Conservation (phyloP, 2,113 vertebrate genomes). For the Podarcis raffonei region DNA sequence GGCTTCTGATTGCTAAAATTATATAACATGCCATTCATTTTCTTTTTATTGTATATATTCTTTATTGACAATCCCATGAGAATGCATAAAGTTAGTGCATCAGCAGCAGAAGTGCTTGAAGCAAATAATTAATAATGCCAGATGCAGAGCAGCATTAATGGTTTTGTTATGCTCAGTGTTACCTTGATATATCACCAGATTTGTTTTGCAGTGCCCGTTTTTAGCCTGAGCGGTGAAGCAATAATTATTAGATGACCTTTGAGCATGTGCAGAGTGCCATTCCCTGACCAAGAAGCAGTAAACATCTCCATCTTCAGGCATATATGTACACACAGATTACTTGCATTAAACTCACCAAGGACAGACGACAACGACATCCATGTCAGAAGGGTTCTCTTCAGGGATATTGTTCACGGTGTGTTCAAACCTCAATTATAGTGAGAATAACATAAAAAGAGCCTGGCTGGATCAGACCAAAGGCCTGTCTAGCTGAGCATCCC, state of each 20-base stretch:
- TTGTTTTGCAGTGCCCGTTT: no score
- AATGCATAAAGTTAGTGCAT: neutral
- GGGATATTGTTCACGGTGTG: no score
- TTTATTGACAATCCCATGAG: neutral
- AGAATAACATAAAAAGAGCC: no score
- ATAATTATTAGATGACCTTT: neutral
- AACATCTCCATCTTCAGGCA: neutral
- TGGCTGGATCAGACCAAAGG: no score
- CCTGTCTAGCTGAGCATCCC: no score
- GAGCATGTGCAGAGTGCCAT: neutral
- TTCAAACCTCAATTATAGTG: no score
- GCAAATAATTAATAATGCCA: slow-evolving; percentile 18
- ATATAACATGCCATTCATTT: slow-evolving; percentile 3
- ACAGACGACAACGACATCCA: no score
- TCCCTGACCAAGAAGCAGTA: neutral
- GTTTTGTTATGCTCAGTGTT: neutral
- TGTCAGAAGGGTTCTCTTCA: no score
- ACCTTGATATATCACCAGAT: neutral
- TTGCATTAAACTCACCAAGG: no score
- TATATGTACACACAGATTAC: no score
- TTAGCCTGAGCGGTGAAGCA: neutral
- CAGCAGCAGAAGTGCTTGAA: neutral
- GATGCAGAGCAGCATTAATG: neutral
- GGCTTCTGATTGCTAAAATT: slow-evolving; percentile 27
- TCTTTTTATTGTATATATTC: slow-evolving; percentile 24